Base-by-base conservation (phyloP, 2,797 vertebrate genomes). In the Mormyrops boulengeri region DNA sequence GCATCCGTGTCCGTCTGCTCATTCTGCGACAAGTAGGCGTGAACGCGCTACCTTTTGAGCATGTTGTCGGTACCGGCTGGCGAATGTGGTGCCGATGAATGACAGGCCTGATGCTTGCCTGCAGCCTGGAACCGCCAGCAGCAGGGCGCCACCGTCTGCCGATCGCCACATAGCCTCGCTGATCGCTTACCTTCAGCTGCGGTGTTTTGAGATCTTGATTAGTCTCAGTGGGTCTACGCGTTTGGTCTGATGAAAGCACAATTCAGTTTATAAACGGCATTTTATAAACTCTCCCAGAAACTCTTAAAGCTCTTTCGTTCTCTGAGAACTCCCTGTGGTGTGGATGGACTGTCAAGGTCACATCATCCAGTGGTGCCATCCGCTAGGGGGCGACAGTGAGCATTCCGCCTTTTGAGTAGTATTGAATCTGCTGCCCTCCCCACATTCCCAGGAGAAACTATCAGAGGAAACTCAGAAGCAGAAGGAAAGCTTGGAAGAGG, bases 381-480 rank as follows among this genome's bases (percentile, higher is more conserved):
- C n/a, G 0, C n/a, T 53, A 87, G 53, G 52, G 52, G 53, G 85
- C 26, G 53, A 17, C 53, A 26, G 34, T 19, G 86, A 87, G 26
- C 17, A 60, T 57, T 55, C 30, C 3, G 2, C 30, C 41, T 87
- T 87, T 87, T 50, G 9, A 9, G 53, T 87, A 8, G 53, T 87
- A 19, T 17, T 60, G 85, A 91, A 34, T 89, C 69, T 86, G 53
- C 22, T 34, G 30, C 50, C 87, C 22, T 69, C 14, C 26, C 55
- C 6, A 90, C 88, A 89, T 60, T 93, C 52, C 91, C 94, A 98
- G 98, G 97, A 97, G 90, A 97, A 97, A 92, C 95, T 97, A 91
- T 96, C 96, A 0, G 96, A 97, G 94, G 97, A 97, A 91, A 95
- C 94, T 92, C 95, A 93, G 90, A 97, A 95, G 89, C 95, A 92